phyloP scores from a whole-genome alignment of 2,113 vertebrate species.

The Mastomys natalensis region DNA sequence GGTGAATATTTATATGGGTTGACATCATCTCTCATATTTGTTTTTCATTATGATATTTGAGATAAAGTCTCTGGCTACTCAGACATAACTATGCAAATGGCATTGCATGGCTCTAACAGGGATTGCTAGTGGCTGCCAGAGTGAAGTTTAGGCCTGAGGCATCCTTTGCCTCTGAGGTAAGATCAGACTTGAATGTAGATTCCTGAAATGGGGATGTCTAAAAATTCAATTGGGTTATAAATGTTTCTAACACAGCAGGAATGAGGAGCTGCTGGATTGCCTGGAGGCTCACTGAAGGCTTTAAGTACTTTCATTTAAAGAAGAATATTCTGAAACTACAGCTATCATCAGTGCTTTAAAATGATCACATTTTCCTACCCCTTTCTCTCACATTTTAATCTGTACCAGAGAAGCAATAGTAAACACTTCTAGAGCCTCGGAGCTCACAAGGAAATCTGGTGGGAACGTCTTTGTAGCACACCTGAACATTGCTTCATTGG shows the following conservation, averaged over 20 bases:
- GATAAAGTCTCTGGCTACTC: not conserved
- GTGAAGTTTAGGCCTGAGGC: conserved; percentile 36
- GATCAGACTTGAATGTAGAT: conserved; percentile 49
- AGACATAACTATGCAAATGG: conserved; percentile 13
- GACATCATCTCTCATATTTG: not conserved
- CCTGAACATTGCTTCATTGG: conserved; percentile 11
- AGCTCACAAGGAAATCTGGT: conserved; percentile 22
- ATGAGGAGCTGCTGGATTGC: conserved; percentile 11
- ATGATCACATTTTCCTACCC: conserved; percentile 48
- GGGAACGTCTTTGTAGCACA: conserved; percentile 34
- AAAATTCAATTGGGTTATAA: not conserved
- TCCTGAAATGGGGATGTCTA: not conserved
- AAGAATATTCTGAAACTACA: conserved; percentile 39
- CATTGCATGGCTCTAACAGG: not conserved
- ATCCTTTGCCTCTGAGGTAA: conserved; percentile 18
- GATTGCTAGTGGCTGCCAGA: not conserved
- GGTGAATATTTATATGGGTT: not conserved
- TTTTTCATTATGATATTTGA: conserved; percentile 3
- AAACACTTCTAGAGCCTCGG: conserved; percentile 4
- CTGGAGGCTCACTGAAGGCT: not conserved
- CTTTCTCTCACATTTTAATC: conserved; percentile 29
- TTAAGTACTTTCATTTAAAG: conserved; percentile 51
- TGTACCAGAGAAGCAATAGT: conserved; percentile 38
- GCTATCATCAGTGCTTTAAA: conserved; percentile 3
- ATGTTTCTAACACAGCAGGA: conserved; percentile 30